Evolutionary conservation across 2,888 invertebrate species (phyloP).

Genomic region (Fabriciana adippe): DNA sequence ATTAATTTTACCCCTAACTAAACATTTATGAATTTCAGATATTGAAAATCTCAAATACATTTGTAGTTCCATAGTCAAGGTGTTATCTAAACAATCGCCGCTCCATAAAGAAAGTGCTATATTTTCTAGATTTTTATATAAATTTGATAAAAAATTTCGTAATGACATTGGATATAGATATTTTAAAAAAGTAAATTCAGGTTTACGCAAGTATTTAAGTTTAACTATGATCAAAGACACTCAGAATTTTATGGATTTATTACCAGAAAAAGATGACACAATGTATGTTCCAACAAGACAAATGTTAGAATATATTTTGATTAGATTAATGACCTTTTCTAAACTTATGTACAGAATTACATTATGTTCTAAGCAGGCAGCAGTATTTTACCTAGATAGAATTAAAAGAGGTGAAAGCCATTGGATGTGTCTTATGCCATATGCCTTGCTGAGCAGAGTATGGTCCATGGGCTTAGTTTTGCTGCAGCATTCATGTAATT

Average conservation of each 20-base stretch:
- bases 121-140: conserved; percentile 80
- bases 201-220: conserved; percentile 74
- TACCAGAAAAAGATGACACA: conserved; percentile 57
- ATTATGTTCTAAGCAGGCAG: conserved; percentile 72
- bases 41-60: conserved; percentile 51
- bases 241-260: conserved; percentile 55
- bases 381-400: conserved; percentile 76
- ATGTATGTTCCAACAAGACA: conserved; percentile 77
- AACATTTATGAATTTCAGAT: conserved; percentile 49
- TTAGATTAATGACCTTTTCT: conserved; percentile 79
- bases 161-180: conserved; percentile 81
- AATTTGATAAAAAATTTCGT: conserved; percentile 82
- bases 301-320: conserved; percentile 81
- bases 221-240: conserved; percentile 73
- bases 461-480: conserved; percentile 77
- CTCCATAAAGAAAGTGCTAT: conserved; percentile 80
- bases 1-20: not conserved
- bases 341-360: conserved; percentile 79
- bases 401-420: conserved; percentile 80
- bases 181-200: conserved; percentile 79
- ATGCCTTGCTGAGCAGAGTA: conserved; percentile 78
- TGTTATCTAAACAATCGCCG: conserved; percentile 70
- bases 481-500: conserved; percentile 71
- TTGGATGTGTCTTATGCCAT: conserved; percentile 80
- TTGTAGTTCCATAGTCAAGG: conserved; percentile 55